phyloP scores from a whole-genome alignment of 2,113 vertebrate species.

The Oxyura jamaicensis region DNA sequence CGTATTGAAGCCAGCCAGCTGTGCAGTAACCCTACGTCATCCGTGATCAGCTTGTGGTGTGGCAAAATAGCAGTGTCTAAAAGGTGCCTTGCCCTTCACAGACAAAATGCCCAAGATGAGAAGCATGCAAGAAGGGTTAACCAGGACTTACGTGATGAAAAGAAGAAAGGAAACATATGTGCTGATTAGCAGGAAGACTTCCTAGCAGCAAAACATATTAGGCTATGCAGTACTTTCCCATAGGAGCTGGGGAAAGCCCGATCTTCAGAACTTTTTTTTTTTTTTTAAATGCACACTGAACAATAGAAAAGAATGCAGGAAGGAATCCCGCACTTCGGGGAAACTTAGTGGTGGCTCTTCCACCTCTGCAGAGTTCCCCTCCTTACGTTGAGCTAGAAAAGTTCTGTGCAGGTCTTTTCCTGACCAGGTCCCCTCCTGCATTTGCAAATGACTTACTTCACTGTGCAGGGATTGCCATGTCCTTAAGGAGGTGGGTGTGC shows the following conservation, averaged over 20 bases:
- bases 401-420: neutral
- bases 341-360: neutral
- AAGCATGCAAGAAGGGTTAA: neutral
- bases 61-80: neutral
- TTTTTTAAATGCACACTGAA: neutral
- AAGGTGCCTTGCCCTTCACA: neutral
- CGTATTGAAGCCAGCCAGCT: neutral
- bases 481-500: neutral
- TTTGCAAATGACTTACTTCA: neutral
- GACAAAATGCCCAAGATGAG: neutral
- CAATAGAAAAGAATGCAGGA: neutral
- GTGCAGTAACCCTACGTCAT: neutral
- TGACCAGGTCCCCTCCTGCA: neutral
- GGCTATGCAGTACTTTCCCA: neutral
- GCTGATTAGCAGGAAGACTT: neutral
- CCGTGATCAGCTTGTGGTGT: neutral
- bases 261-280: neutral
- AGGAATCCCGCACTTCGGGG: neutral
- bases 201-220: neutral
- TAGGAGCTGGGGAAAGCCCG: neutral
- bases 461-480: neutral
- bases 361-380: neutral
- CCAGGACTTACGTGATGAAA: neutral
- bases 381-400: neutral
- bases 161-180: neutral